Conservation (phyloP, 2,113 vertebrate species). For the Lophura nycthemera region DNA sequence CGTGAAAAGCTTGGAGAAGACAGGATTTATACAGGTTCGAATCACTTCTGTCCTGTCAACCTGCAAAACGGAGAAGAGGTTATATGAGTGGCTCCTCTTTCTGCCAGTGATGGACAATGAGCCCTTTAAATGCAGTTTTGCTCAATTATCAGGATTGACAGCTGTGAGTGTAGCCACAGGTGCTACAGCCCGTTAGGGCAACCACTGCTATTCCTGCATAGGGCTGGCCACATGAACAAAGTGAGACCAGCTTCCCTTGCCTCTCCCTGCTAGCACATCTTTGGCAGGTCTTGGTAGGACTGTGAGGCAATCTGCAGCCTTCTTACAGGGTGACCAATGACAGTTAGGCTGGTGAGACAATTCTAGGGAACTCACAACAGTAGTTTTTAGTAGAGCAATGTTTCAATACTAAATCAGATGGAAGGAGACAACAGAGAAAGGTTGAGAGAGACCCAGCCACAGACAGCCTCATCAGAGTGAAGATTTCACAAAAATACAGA, state of each 20-base stretch:
- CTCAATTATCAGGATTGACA: background rate
- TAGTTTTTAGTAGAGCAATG: background rate
- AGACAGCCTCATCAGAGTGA: background rate
- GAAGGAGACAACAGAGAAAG: background rate
- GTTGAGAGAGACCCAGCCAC: background rate
- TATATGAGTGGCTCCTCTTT: background rate
- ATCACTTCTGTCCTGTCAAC: slow-evolving; percentile 97
- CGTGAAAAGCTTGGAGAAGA: slow-evolving; percentile 95
- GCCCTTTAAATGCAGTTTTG: background rate
- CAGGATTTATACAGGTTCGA: slow-evolving; percentile 90
- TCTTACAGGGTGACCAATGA: background rate
- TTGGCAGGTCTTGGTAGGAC: background rate
- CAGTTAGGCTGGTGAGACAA: rapidly evolving
- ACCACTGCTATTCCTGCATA: background rate
- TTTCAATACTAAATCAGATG: background rate
- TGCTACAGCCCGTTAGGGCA: background rate
- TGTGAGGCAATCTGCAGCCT: rapidly evolving
- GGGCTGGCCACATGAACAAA: background rate
- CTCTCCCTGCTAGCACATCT: background rate
- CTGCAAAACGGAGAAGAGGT: slow-evolving; percentile 72
- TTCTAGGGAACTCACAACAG: background rate
- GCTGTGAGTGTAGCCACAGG: background rate
- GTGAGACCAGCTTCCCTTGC: background rate
- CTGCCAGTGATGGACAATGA: background rate
- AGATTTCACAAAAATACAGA: background rate